These are phyloP conservation scores for Gopherus flavomarginatus DNA, from an alignment of 2,113 vertebrate species.

Conservation along the genomic window DNA sequence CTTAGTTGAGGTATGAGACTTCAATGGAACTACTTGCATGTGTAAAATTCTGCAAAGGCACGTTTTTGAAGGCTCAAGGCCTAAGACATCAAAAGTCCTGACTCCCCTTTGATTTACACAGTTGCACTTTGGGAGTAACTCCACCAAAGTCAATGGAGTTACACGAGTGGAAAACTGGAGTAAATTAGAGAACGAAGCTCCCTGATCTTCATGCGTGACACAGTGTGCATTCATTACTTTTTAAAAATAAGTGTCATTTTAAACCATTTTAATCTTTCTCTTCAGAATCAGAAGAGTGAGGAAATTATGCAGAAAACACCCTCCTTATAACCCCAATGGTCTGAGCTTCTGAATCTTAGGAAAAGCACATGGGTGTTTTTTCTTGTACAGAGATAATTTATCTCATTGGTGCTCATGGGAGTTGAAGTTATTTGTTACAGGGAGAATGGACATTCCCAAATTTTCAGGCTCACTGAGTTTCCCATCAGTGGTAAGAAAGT, in stretches of 20 bases:
- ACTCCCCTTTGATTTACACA: background rate
- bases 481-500: background rate
- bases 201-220: background rate
- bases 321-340: background rate
- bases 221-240: background rate
- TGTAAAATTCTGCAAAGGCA: background rate
- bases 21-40: background rate
- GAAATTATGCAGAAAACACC: slow-evolving; percentile 12
- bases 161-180: background rate
- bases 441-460: background rate
- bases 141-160: slow-evolving; percentile 10
- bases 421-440: background rate
- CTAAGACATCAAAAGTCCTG: accelerated
- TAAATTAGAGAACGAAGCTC: background rate
- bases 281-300: background rate
- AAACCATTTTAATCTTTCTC: background rate
- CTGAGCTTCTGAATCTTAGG: background rate
- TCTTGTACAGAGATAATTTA: slow-evolving; percentile 8
- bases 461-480: slow-evolving; percentile 13
- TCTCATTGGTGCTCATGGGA: background rate
- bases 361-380: accelerated
- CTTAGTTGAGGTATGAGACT: background rate
- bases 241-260: background rate
- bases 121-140: background rate
- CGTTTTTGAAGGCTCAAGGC: background rate